Evolutionary conservation across 2,888 invertebrate genomes (phyloP).

Genomic region (Hypsopygia costalis): DNA sequence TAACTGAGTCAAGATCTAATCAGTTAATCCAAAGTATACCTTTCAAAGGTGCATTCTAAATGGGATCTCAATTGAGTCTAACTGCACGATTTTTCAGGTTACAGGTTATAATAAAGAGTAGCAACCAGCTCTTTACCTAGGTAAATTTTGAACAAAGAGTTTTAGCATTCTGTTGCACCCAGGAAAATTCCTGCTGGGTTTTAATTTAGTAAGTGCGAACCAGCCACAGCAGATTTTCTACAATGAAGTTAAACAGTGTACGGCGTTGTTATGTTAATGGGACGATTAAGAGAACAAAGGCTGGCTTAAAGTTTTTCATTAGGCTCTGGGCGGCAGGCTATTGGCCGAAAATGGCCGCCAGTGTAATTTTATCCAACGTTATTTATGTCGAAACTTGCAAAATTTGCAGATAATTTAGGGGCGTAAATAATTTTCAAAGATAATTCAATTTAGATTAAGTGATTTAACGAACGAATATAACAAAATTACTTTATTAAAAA

Average conservation of each 20-base stretch:
- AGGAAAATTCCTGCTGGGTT: background rate
- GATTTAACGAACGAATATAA: too few species aligned
- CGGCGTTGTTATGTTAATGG: slow-evolving; percentile 27
- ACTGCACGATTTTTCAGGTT: too few species aligned
- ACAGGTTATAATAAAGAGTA: too few species aligned
- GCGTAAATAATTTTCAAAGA: too few species aligned
- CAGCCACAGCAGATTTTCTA: background rate
- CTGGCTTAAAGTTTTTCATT: slow-evolving; percentile 24
- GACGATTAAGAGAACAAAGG: slow-evolving; percentile 28
- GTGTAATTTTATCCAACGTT: slow-evolving; percentile 13
- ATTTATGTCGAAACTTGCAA: background rate
- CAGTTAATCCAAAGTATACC: too few species aligned
- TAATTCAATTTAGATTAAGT: too few species aligned
- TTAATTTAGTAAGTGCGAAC: background rate
- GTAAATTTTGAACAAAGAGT: background rate
- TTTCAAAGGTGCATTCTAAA: too few species aligned
- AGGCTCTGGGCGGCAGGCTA: slow-evolving; percentile 16
- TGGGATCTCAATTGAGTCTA: too few species aligned
- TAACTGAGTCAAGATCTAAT: too few species aligned
- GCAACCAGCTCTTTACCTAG: too few species aligned
- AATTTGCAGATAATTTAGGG: too few species aligned
- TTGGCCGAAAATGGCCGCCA: slow-evolving; percentile 19
- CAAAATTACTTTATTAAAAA: too few species aligned
- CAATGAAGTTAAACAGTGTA: slow-evolving; percentile 16
- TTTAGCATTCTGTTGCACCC: background rate